Base-by-base conservation (phyloP, 2,113 vertebrate species). In the Strix uralensis region DNA sequence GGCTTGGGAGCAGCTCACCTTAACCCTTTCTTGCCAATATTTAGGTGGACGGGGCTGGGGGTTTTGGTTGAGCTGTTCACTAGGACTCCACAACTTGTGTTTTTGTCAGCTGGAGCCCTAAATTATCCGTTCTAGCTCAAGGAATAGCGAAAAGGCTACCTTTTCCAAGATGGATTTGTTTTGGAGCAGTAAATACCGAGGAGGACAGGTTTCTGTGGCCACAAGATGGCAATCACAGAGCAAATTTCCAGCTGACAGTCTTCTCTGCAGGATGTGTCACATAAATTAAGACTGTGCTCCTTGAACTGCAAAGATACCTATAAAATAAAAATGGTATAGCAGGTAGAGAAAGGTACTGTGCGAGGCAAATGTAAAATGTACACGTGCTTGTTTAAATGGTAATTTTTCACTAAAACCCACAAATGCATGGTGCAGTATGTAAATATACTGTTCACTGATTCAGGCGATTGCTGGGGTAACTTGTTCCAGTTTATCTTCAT, bases 201-300 rank as follows among this genome's bases (percentile, higher is more conserved):
- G 20, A 75, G 54, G 65, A 70, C 22, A 21, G 44, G 20, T 34
- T 81, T 72, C 14, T 42, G 30, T 36, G 54, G 86, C 98, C 98
- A 98, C 97, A 88, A 98, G 98, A 94, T 98, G 98, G 98, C 97
- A 98, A 58, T 96, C 96, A 17, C 51, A 87, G 94, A 96, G 89
- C 96, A 86, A 25, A 6, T 54, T 93, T 96, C 58, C 58, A 19
- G 1, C 20, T 5, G 46, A 9, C 6, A 2, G 42, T 40, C 25
- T 19, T 32, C 44, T 72, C 69, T 27, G 90, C 74, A 74, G 75
- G 61, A 46, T 40, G 75, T 63, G 42, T 36, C 13, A 11, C 29
- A 3, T 6, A 25, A 73, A 91, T 46, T 36, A 63, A n/a, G 8
- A 1, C 34, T 3, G 38, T 34, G 51, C 25, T 93, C 51, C 75